Conservation (phyloP, 2,113 vertebrate genomes). For the Solea solea region DNA sequence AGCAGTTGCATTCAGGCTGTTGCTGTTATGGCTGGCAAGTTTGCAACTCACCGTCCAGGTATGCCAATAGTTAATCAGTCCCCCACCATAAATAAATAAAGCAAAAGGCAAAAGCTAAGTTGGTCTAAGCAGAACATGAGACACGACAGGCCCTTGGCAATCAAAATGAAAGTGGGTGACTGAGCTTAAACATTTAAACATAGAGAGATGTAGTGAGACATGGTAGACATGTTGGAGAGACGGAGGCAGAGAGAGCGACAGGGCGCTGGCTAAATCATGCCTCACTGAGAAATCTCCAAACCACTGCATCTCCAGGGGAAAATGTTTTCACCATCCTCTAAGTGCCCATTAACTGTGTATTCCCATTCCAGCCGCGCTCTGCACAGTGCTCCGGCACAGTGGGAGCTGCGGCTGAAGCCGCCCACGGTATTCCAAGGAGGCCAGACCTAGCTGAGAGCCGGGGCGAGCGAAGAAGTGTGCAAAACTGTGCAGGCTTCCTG, state of each 20-base stretch:
- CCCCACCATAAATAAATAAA: slow-evolving; percentile 5
- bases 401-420: slow-evolving; percentile 66
- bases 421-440: slow-evolving; percentile 63
- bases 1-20: not conserved
- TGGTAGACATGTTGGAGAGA: slow-evolving; percentile 28
- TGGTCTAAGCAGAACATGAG: slow-evolving; percentile 16
- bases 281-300: slow-evolving; percentile 67
- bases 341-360: slow-evolving; percentile 81
- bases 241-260: slow-evolving; percentile 38
- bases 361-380: slow-evolving; percentile 70
- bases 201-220: slow-evolving; percentile 9
- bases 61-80: slow-evolving; percentile 6
- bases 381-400: slow-evolving; percentile 55
- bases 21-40: slow-evolving; percentile 1
- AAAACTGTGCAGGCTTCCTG: slow-evolving; percentile 42
- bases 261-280: slow-evolving; percentile 41
- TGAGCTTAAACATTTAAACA: slow-evolving; percentile 43
- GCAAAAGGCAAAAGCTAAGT: slow-evolving; percentile 1
- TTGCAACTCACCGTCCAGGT: slow-evolving; percentile 5
- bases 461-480: slow-evolving; percentile 23
- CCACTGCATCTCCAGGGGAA: slow-evolving; percentile 74
- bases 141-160: slow-evolving; percentile 15
- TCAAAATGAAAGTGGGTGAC: slow-evolving; percentile 30
- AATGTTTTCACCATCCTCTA: slow-evolving; percentile 75
- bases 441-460: slow-evolving; percentile 36